These are phyloP conservation scores for Phocides pigmalion DNA, from an alignment of 1,140 invertebrate species.

Conservation along the genomic window DNA sequence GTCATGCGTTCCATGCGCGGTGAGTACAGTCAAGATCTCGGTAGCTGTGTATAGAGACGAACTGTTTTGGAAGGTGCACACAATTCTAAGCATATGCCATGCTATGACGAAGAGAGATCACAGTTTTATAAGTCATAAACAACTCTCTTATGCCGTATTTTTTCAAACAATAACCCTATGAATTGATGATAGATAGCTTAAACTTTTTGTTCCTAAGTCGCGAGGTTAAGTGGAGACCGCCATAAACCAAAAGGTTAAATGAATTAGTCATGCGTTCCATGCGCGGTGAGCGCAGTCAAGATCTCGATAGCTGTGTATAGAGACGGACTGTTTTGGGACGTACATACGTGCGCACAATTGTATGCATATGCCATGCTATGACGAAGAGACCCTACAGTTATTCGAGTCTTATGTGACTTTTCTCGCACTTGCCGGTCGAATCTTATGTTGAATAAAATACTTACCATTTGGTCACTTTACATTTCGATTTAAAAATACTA, in stretches of 20 bases:
- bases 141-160: too few relatives aligned
- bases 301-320: conserved; percentile 18
- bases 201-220: background rate
- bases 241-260: conserved; percentile 25
- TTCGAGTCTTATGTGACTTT: background rate
- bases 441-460: too few relatives aligned
- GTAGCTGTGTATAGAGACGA: conserved; percentile 16
- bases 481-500: too few relatives aligned
- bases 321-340: conserved; percentile 1
- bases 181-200: too few relatives aligned
- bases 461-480: too few relatives aligned
- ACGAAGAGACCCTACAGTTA: background rate
- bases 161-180: too few relatives aligned
- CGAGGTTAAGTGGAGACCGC: background rate
- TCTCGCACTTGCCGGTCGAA: background rate
- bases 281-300: background rate
- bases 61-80: background rate
- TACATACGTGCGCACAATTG: background rate
- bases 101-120: background rate
- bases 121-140: background rate
- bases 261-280: conserved; percentile 12
- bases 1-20: conserved; percentile 1
- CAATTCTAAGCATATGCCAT: background rate
- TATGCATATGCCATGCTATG: background rate
- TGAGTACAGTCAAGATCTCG: conserved; percentile 5